Evolutionary conservation across 2,797 vertebrate genomes (phyloP), one percentile per base, ranked within the genome.

Genomic region (Cygnus olor): DNA sequence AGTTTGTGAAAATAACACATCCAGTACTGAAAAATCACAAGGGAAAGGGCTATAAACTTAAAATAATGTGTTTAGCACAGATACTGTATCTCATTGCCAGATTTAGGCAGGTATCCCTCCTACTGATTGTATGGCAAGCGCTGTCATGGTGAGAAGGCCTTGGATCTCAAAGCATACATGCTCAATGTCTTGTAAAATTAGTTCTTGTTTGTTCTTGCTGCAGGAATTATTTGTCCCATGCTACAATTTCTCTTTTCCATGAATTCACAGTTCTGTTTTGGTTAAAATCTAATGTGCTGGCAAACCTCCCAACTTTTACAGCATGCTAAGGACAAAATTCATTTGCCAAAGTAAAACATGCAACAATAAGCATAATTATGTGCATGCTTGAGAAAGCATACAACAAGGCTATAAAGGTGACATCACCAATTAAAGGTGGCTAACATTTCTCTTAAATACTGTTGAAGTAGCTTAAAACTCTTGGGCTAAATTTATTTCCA

Each of bases 91-190:
- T 81, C 36, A 66, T 77, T 93, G 84, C 68, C 68, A 80, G 82
- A 87, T 89, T 85, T 78, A 96, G 84, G 57, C 80, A 93, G 86
- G 36, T 95, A 87, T 30, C 85, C 64, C 78, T 95, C 57, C 85
- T 80, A 91, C 61, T 1, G 0, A 57, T 64, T 85, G 53, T 68
- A 77, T 47, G 49, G 72, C 38, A 89, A 85, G 38, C 3, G 7
- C 34, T 54, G 27, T 74, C 54, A 72, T 6, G 16, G 38, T 64
- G 36, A 89, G 21, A 69, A 92, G 30, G 25, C 34, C 57, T 40
- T 53, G 36, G 38, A 40, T 60, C 14, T 64, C 42, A 15, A 94
- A 84, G 30, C 5, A 3, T 54, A 42, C 2, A 0, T 25, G n/a
- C 51, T 80, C 32, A 40, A 14, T 12, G n/a, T 66, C 63, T 81